Percentiles rank a stretch among this genome's conserved stretches.
Evolutionary conservation across 2,888 invertebrate genomes (phyloP).

Genomic region (Stegophylla sp.): DNA sequence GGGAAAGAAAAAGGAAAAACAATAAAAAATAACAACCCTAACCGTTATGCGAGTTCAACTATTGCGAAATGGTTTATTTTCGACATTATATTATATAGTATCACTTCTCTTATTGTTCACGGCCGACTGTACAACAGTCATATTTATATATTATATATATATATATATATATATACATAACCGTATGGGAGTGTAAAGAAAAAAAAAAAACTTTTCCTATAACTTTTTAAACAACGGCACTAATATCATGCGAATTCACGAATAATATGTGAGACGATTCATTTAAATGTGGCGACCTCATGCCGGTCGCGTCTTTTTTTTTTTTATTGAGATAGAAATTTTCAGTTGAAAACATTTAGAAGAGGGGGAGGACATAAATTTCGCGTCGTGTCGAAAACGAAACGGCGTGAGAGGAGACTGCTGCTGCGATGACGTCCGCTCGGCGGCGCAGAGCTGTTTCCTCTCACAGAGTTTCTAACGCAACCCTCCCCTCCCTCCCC

Average conservation of each 20-base stretch:
- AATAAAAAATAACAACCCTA: slow-evolving; percentile 17
- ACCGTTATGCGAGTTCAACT: background rate
- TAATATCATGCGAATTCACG: too few species aligned
- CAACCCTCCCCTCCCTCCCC: background rate
- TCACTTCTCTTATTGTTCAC: slow-evolving; percentile 23
- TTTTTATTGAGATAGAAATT: background rate
- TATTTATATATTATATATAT: background rate
- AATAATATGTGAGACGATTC: slow-evolving; percentile 3
- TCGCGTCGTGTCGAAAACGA: background rate
- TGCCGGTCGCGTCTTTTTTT: background rate
- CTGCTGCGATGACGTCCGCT: background rate
- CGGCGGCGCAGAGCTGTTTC: too few species aligned
- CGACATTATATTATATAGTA: too few species aligned
- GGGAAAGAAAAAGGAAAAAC: slow-evolving; percentile 6
- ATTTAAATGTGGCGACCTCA: background rate
- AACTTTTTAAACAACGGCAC: slow-evolving; percentile 20
- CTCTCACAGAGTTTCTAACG: too few species aligned
- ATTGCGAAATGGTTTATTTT: slow-evolving; percentile 16
- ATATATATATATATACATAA: slow-evolving; percentile 15
- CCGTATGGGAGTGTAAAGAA: slow-evolving; percentile 24
- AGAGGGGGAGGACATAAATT: background rate
- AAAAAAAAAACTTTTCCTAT: slow-evolving; percentile 30
- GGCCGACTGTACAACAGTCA: background rate
- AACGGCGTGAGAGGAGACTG: background rate
- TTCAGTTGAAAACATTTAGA: background rate